Evolutionary conservation across 1,140 invertebrate genomes (phyloP), one percentile per base, ranked within the genome.

Genomic region (Brachionus calyciflorus): DNA sequence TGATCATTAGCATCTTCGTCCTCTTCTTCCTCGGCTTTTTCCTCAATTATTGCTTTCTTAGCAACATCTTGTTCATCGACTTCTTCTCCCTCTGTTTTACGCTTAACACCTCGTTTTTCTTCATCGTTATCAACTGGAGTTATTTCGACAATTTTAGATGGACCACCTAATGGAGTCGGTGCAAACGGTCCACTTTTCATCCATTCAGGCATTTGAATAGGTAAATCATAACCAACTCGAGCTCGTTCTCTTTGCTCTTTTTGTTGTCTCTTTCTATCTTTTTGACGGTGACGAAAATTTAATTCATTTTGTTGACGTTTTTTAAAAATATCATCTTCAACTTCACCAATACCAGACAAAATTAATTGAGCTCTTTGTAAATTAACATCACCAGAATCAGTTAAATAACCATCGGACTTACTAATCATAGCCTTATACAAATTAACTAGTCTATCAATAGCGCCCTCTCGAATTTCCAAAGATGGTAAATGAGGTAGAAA

Each of bases 401-500:
- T 98, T 46, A 99, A 87, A 87, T 91, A 98, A 81, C 87, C 91
- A 79, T 90, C 90, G 44, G 93, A 96, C 86, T 92, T 94, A 80
- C 93, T 93, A 9, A 98, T 93, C 81, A 91, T 90, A 81, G 94
- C 91, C 86, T 99, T 99, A 82, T 99, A 99, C 19, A 99, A 86
- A 79, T 88, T 90, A 6, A 99, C 90, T 3, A 99, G 88, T 76
- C 95, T 87, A 85, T 99, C 96, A 78, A 99, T 97, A 0, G 97
- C 97, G 12, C 91, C 92, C 88, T 99, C 97, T 77, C 84, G 88
- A 81, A 99, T 99, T 88, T 99, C 96, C 77, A 99, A 85, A 24
- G 94, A 98, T 14, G 97, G 97, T 76, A 99, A 87, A 88, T 99
- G 97, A 14, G 97, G 97, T 79, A 99, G 84, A 84, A 99, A 99